Evolutionary conservation across 2,888 invertebrate genomes (phyloP), one percentile per base, ranked within the genome.

Genomic region (Lamproptera curius): DNA sequence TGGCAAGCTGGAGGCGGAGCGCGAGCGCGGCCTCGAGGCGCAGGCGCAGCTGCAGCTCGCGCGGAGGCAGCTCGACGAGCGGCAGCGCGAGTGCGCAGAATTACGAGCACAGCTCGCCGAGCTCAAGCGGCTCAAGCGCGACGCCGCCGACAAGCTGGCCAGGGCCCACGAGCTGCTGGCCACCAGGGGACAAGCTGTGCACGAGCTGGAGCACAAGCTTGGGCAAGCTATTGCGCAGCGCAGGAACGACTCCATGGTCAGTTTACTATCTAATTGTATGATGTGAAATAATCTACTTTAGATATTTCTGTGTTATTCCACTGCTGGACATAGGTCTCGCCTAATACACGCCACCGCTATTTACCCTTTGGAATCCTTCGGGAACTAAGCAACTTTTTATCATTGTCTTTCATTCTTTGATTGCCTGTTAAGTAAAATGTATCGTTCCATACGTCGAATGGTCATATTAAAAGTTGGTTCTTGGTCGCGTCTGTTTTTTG

Each of bases 1-100:
- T 39, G 79, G 88, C 0, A 88, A 88, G 64, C 78, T 89, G 57
- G 90, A 90, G 35, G 71, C 80, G 20, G 90, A 90, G 58, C 77
- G 88, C 1, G 70, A 76, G 11, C 73, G 89, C 13, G 61, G 63
- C n/a, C 67, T 58, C 5, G 90, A 90, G 65, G 61, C 84, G 42
- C 83, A 77, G 39, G 76, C 82, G 0, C 65, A 67, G 60, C 61
- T 79, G 17, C 88, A 89, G 26, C 76, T 80, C 26, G 72, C 74
- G 53, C 76, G 79, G 1, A 64, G 65, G 52, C 84, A 84, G 16
- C 55, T 80, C 15, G 79, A 76, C 37, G 70, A 63, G 34, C 46
- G 45, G 54, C 42, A 40, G 45, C 41, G 41, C 37, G 41, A 17
- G 10, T 38, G 42, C 50, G 63, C 72, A 26, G 64, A 59, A 51